Percentiles rank a stretch among this genome's conserved stretches.
These are phyloP conservation scores for Leistus spinibarbis DNA, from an alignment of 2,888 invertebrate species.

Conservation along the genomic window DNA sequence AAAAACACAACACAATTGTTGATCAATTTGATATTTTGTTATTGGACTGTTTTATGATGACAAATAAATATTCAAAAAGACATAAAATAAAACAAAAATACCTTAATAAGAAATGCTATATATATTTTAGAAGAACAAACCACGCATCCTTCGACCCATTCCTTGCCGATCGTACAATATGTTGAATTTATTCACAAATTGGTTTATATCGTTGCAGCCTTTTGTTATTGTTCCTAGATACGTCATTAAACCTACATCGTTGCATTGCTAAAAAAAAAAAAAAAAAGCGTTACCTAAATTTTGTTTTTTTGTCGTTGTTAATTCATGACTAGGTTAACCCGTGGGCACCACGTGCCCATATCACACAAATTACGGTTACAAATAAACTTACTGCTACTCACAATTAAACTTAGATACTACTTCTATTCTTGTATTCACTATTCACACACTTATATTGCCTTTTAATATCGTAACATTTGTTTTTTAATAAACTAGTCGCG, in stretches of 20 bases:
- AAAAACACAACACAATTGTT: constrained; percentile 29
- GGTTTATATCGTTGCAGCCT: constrained; percentile 94
- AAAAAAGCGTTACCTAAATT: too few species aligned
- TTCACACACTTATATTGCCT: too few species aligned
- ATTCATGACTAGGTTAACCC: too few species aligned
- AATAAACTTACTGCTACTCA: too few species aligned
- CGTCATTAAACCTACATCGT: constrained; percentile 94
- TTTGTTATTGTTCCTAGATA: constrained; percentile 95
- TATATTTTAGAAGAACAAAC: constrained; percentile 76
- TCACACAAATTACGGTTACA: too few species aligned
- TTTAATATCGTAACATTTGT: too few species aligned
- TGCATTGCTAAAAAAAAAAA: constrained; percentile 77
- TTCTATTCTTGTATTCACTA: too few species aligned
- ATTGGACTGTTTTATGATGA: constrained; percentile 37
- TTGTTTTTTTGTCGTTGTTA: too few species aligned
- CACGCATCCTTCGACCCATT: constrained; percentile 83
- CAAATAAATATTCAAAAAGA: constrained; percentile 25
- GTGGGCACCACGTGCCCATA: too few species aligned
- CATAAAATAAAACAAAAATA: constrained; percentile 18
- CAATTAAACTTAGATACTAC: too few species aligned
- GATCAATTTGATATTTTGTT: constrained; percentile 36
- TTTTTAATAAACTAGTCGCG: too few species aligned
- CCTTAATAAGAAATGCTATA: constrained; percentile 36
- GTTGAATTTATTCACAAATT: constrained; percentile 97
- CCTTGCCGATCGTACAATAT: constrained; percentile 92